Conservation (phyloP, 1,140 invertebrate species). For the Hetaerina americana region DNA sequence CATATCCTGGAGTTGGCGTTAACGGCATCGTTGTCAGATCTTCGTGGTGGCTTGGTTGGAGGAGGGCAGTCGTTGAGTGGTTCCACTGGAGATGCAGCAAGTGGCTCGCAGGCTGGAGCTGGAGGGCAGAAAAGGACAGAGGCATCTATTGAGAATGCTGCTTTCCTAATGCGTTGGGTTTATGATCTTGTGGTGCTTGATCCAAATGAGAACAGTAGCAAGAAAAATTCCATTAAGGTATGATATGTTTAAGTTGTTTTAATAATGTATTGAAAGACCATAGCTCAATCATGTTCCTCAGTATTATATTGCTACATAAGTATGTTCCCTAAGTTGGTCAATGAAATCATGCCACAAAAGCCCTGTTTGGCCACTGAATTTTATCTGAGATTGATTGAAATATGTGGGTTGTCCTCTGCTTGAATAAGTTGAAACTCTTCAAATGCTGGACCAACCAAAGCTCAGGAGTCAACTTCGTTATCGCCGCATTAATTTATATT, state of each 20-base stretch:
- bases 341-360: too few species aligned
- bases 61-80: background rate
- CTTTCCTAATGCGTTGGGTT: constrained; percentile 40
- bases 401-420: too few species aligned
- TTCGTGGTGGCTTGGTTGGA: constrained; percentile 31
- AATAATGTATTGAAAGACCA: too few species aligned
- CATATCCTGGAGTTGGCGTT: constrained; percentile 46
- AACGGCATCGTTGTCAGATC: constrained; percentile 40
- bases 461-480: too few species aligned
- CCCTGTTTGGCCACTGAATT: too few species aligned
- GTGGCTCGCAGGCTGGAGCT: background rate
- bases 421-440: too few species aligned
- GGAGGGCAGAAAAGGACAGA: background rate
- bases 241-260: background rate
- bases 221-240: constrained; percentile 34
- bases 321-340: too few species aligned
- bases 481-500: too few species aligned
- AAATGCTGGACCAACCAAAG: too few species aligned
- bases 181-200: constrained; percentile 43
- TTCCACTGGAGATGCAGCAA: background rate
- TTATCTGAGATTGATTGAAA: too few species aligned
- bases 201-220: constrained; percentile 32
- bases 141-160: constrained; percentile 35
- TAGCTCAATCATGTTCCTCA: too few species aligned
- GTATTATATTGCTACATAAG: too few species aligned